A percentile compares a stretch with the other conserved stretches of the same genome.
These are phyloP conservation scores for Latrodectus elegans DNA, from an alignment of 2,888 invertebrate species.

Conservation along the genomic window DNA sequence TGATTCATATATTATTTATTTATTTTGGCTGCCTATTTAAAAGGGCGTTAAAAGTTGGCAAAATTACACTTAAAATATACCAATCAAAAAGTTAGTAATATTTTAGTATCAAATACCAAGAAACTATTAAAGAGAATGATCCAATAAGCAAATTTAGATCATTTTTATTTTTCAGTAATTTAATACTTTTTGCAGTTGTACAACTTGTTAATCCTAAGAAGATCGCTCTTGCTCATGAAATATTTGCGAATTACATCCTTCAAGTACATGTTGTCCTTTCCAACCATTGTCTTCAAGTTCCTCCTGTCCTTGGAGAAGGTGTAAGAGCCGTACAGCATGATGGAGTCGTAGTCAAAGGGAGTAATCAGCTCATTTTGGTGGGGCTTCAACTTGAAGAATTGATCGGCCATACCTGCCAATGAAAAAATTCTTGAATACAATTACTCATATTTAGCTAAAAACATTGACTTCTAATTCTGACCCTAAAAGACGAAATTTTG, in stretches of 20 bases:
- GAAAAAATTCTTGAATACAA: background rate
- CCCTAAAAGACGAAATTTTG: too few relatives aligned
- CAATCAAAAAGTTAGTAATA: too few relatives aligned
- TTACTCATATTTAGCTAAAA: too few relatives aligned
- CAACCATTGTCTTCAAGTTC: slow-evolving; percentile 21
- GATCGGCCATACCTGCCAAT: slow-evolving; percentile 36
- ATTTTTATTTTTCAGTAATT: background rate
- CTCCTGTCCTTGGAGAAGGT: slow-evolving; percentile 75
- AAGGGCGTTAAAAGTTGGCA: too few relatives aligned
- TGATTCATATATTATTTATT: too few relatives aligned
- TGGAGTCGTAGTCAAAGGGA: slow-evolving; percentile 75
- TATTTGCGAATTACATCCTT: slow-evolving; percentile 24
- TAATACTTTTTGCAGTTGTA: slow-evolving; percentile 28
- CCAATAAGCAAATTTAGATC: too few relatives aligned
- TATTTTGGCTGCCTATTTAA: too few relatives aligned
- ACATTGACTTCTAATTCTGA: too few relatives aligned
- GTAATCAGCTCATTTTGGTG: slow-evolving; percentile 45
- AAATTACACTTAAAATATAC: too few relatives aligned
- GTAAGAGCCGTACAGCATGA: slow-evolving; percentile 76
- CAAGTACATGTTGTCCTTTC: background rate
- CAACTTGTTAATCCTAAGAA: slow-evolving; percentile 21
- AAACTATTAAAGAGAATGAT: too few relatives aligned
- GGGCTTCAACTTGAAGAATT: slow-evolving; percentile 45
- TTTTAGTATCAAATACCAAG: too few relatives aligned
- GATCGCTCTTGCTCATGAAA: slow-evolving; percentile 27